Percentiles rank a stretch among this genome's conserved stretches.
phyloP scores from a whole-genome alignment of 2,797 vertebrate genomes.

The Mormyrops boulengeri region DNA sequence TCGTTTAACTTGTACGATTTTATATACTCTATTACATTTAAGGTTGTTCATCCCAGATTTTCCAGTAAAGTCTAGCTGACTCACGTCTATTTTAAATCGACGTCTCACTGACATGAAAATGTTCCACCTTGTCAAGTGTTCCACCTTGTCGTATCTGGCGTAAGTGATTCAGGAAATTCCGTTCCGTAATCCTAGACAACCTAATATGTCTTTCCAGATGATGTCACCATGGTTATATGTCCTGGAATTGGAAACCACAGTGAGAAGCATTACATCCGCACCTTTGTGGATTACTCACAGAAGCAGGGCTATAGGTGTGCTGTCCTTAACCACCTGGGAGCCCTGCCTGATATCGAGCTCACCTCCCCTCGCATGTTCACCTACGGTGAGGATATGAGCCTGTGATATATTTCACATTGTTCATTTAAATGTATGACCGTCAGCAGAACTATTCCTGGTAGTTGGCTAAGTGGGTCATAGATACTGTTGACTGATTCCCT shows the following conservation, averaged over 20 bases:
- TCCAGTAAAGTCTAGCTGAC: not conserved
- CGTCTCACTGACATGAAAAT: not conserved
- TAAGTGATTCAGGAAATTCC: constrained; percentile 7
- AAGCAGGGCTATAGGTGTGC: constrained; percentile 92
- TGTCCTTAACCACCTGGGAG: constrained; percentile 92
- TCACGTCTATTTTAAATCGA: not conserved
- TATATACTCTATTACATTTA: not conserved
- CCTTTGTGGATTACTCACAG: constrained; percentile 92
- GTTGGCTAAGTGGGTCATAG: not conserved
- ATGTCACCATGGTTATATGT: constrained; percentile 97
- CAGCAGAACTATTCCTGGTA: not conserved
- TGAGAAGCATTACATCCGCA: constrained; percentile 98
- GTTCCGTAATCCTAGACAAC: not conserved
- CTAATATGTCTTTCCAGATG: constrained; percentile 58
- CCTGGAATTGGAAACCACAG: constrained; percentile 98
- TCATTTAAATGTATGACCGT: not conserved
- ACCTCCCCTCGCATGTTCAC: constrained; percentile 98
- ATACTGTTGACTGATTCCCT: not conserved
- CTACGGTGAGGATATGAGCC: constrained; percentile 67
- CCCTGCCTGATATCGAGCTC: constrained; percentile 89
- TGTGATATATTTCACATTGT: not conserved
- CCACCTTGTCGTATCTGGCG: not conserved
- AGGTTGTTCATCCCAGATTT: not conserved
- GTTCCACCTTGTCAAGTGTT: not conserved
- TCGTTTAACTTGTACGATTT: not conserved